Evolutionary conservation across 2,113 vertebrate species (phyloP), one percentile per base, ranked within the genome.

Genomic region (Sigmodon hispidus): DNA sequence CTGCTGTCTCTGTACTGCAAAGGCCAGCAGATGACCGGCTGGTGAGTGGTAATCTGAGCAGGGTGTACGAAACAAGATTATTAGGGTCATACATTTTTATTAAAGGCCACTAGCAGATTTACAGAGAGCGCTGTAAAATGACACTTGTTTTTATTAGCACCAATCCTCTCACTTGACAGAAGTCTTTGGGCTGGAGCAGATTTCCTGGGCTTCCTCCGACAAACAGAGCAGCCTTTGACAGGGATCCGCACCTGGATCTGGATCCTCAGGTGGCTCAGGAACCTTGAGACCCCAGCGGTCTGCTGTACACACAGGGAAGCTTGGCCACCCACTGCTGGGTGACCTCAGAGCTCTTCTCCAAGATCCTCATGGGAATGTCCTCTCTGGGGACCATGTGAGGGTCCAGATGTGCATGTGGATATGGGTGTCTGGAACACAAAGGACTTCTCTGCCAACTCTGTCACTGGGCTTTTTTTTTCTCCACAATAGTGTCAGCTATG

Each of bases 81-180:
- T 79, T 67, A 5, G 91, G 80, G 97, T 95, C 93, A 90, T 94
- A 90, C 5, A 63, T 97, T 96, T 97, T 81, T 97, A 95, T 97
- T 96, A 94, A 97, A 97, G 96, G 96, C 96, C 97, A 96, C 34
- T 50, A 89, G 81, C 92, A 95, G 96, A 97, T 96, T 96, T 96
- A 84, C 88, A 97, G 84, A 67, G 93, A 81, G 26, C 50, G 21
- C 90, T 57, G 95, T 93, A 87, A 97, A 97, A 94, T 89, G 95
- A 40, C 84, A 95, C 97, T 95, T 88, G 65, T 92, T 96, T 97
- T 96, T 88, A 73, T 95, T 76, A 94, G 72, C 26, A 87, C 15
- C 57, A 72, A 86, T 97, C 92, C 93, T 17, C 88, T 83, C 65
- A 92, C 76, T 95, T 96, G n/a, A 95, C 87, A 92, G 93, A 86